Base-by-base conservation (phyloP, 2,888 invertebrate species). In the Acanthosepion pharaonis region DNA sequence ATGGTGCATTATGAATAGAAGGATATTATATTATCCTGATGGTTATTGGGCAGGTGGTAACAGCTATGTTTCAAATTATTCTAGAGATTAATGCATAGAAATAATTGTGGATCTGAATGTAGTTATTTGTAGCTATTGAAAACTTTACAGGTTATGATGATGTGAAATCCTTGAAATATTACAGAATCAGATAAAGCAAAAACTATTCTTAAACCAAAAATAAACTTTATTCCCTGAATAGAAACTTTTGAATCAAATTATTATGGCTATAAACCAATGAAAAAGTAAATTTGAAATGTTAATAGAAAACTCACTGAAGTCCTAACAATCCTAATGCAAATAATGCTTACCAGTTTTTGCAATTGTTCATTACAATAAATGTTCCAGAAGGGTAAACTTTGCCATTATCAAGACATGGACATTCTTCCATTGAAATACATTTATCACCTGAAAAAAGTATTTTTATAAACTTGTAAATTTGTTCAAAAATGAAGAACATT, bases 371-470 rank as follows among this genome's bases (percentile, higher is more conserved):
- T 18, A 93, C 49, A 51, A 93, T 51, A 53, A 93, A 51, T 51
- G 93, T 93, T 11, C 93, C 93, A 4, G 93, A 93, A 53, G 93
- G 93, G 42, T 93, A 93, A 28, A 93, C 53, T 53, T 93, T 93
- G 18, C 53, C 93, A 28, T 93, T 53, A 28, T 93, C 93, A 49
- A 93, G 93, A 93, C 93, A 93, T 25, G 93, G 93, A 33, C 93
- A 93, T 1, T 93, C 93, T 28, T 49, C 53, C 15, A n/a, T 1
- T 53, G n/a, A n/a, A n/a, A 93, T 53, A 28, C 93, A 93, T 51
- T 53, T 51, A 9, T 93, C 93, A 93, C 93, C 93, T 93, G 48
- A 28, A 93, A 53, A 78, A 78, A 9, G 15, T 0, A 78, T 78
- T 28, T 55, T 78, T n/a, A 78, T 33, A 5, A n/a, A 33, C 8